Evolutionary conservation across 2,888 invertebrate genomes (phyloP), one percentile per base, ranked within the genome.

Genomic region (Amphimallon solstitiale): DNA sequence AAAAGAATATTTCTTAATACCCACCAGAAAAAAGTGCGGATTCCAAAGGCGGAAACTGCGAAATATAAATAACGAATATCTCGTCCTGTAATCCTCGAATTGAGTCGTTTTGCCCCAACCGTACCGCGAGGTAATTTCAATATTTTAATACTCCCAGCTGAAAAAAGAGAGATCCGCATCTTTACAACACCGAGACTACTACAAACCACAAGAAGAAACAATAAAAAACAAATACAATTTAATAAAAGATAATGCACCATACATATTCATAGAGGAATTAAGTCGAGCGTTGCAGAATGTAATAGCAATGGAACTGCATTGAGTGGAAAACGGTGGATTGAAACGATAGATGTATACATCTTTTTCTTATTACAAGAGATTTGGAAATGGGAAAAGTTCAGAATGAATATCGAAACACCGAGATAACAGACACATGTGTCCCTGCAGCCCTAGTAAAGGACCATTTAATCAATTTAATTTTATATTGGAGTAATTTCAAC

Each of bases 211-310:
- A 40, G 38, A 12, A 37, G 17, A 56, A 56, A 40, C 23, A 56
- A 43, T 23, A 43, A 56, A 43, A 43, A 40, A 40, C 56, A 56
- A 75, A 78, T 77, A 77, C 77, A 78, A 79, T 78, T 78, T 77
- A 78, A 79, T 79, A 76, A 74, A 75, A 78, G 78, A 78, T 79
- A 78, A 79, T 78, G 76, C 76, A 72, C 74, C 77, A 78, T 78
- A 78, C 78, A 79, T 79, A 79, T 79, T 79, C 79, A 79, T 79
- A 76, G 71, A 70, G 75, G 78, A 78, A 78, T 79, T 78, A 78
- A 76, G 67, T 62, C 66, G 52, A n/a, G 48, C 46, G 43, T 37
- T 37, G 37, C 63, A 19, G 54, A 12, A 34, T 10, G 43, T 12
- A 12, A 17, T 38, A 37, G 35, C 52, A 54, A 14, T 17, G 52